These are phyloP conservation scores for Lycopodina hypogea DNA, from an alignment of 37 sponge, comb jelly and placozoan genomes.

Conservation along the genomic window DNA sequence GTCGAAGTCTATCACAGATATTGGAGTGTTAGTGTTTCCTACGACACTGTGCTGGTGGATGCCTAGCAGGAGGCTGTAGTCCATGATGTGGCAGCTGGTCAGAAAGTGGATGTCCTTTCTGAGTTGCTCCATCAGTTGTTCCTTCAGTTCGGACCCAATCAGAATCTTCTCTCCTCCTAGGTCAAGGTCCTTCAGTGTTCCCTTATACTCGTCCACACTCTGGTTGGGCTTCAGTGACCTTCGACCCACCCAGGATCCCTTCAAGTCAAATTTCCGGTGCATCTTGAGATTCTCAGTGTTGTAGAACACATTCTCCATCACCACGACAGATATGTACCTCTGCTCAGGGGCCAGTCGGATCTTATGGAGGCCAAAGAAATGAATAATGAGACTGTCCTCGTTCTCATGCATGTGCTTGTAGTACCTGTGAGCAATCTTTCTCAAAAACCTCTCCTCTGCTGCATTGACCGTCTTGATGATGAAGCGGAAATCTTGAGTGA, in stretches of 20 bases:
- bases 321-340: conserved; percentile 74
- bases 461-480: conserved; percentile 87
- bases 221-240: conserved; percentile 45
- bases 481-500: conserved; percentile 75
- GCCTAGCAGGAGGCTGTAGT: conserved; percentile 86
- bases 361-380: conserved; percentile 81
- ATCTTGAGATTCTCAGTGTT: conserved; percentile 42
- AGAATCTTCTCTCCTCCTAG: conserved; percentile 45
- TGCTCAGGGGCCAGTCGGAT: conserved; percentile 80
- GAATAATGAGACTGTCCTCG: conserved; percentile 74
- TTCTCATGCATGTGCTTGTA: conserved; percentile 75
- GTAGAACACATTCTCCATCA: conserved; percentile 93
- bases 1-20: not conserved
- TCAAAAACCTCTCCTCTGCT: conserved; percentile 62
- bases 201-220: conserved; percentile 12
- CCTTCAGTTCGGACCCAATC: conserved; percentile 65
- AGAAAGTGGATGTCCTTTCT: conserved; percentile 68
- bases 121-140: conserved; percentile 74
- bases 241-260: conserved; percentile 81
- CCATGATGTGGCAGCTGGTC: conserved; percentile 63
- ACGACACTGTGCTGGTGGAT: conserved; percentile 50
- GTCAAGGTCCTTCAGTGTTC: conserved; percentile 87
- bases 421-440: conserved; percentile 54
- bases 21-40: not conserved
- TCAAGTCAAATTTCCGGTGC: conserved; percentile 80